phyloP scores from a whole-genome alignment of 2,888 invertebrate species.

The Scaptomyza flava region DNA sequence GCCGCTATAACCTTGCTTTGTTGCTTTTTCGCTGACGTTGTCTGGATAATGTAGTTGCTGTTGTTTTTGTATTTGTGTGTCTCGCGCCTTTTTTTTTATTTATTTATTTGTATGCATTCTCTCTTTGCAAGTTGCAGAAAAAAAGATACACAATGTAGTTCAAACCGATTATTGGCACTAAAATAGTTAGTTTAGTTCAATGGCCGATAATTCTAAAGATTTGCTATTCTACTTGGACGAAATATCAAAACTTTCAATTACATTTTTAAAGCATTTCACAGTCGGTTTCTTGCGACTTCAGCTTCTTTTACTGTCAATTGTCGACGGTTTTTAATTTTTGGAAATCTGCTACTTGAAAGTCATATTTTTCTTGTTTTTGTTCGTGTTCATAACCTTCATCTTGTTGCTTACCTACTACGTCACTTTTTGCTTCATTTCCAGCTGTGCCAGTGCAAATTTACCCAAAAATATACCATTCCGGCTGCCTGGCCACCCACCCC shows the following conservation, averaged over 20 bases:
- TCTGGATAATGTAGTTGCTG: conserved; percentile 48
- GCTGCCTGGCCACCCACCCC: conserved; percentile 41
- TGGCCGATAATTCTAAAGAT: not conserved
- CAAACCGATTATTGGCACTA: not conserved
- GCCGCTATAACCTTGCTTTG: conserved; percentile 45
- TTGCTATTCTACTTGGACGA: not conserved
- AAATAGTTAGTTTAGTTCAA: not conserved
- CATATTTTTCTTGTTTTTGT: conserved; percentile 9
- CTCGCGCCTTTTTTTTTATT: conserved; percentile 64
- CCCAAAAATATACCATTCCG: conserved; percentile 77
- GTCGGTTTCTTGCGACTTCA: conserved; percentile 10
- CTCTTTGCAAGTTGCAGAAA: not conserved
- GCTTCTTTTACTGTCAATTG: conserved; percentile 26
- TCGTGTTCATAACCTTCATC: conserved; percentile 45
- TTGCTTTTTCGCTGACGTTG: conserved; percentile 68
- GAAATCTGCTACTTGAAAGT: conserved; percentile 28
- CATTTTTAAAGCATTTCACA: not conserved
- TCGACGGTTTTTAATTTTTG: conserved; percentile 12
- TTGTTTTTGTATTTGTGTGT: conserved; percentile 24
- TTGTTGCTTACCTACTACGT: conserved; percentile 73
- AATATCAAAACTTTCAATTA: not conserved
- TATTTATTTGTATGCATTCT: conserved; percentile 13
- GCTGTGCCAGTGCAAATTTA: conserved; percentile 78
- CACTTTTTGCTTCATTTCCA: conserved; percentile 69
- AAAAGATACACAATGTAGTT: conserved; percentile 3